Evolutionary conservation across 2,888 invertebrate genomes (phyloP), one percentile per base, ranked within the genome.

Genomic region (Thereva nobilitata): DNA sequence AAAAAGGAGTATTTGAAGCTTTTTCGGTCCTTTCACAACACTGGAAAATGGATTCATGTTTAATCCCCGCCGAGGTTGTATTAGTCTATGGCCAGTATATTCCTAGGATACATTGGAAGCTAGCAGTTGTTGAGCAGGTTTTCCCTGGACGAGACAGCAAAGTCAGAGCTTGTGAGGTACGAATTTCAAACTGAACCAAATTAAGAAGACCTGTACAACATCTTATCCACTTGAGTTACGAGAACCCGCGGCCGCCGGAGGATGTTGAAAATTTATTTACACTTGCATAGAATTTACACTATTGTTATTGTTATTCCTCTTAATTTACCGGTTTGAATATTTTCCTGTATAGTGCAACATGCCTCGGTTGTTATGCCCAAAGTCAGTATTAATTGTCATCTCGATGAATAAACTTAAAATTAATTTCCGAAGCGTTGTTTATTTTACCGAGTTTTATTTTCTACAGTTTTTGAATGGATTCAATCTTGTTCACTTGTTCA

Each of bases 231-330:
- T 68, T 49, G 65, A 68, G 40, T 45, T 68, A 37, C 7, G 38
- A 9, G 12, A 59, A 52, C 38, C 44, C 34, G 44, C 64, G 41
- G 7, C 67, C 37, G 64, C 56, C 64, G 6, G 67, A 59, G 54
- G 59, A 68, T 64, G 67, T 68, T 44, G 38, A 68, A 64, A 64
- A 63, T 57, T 65, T 8, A 52, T 42, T n/a, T n/a, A n/a, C n/a
- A n/a, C n/a, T n/a, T n/a, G n/a, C n/a, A n/a, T n/a, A n/a, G n/a
- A n/a, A n/a, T n/a, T n/a, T n/a, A n/a, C n/a, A n/a, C n/a, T n/a
- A n/a, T n/a, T n/a, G n/a, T n/a, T n/a, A n/a, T n/a, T n/a, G n/a
- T n/a, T n/a, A n/a, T n/a, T n/a, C n/a, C n/a, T n/a, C n/a, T n/a
- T n/a, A n/a, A n/a, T n/a, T n/a, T n/a, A n/a, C n/a, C n/a, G n/a